Base-by-base conservation (phyloP, 30 jellyfish, hydroid and myxozoan genomes). In the Mastigias papua region DNA sequence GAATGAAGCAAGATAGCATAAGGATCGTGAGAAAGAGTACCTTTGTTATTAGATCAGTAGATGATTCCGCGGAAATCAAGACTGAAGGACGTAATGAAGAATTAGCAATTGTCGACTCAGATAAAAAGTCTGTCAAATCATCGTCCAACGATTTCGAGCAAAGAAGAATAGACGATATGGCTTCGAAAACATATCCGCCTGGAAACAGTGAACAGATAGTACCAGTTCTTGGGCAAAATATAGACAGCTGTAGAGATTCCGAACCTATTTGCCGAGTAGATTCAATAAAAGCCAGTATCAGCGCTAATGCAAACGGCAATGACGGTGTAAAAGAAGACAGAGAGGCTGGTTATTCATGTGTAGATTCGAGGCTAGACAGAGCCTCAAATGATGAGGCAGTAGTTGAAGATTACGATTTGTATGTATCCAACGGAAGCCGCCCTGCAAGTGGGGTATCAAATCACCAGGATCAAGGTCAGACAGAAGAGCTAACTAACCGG, bases 351-450 rank as follows among this genome's bases (percentile, higher is more conserved):
- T 48, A 9, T 17, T 6, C 69, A 23, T 6, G 15, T 9, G 19
- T 11, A 20, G 79, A 57, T 25, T 50, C 48, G 68, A 27, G 60
- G 61, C 62, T 1, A 75, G 88, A 73, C 19, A 32, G 84, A 32
- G 35, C 26, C 42, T 35, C 78, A 28, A 72, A 27, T 1, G 88
- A 78, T 23, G 88, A 78, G 13, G 60, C 88, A 0, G 29, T 78
- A 13, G 88, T 58, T 33, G 88, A 78, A 37, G 88, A 78, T 32
- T 78, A 54, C 32, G 88, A 78, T 37, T 63, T 78, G 68, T 78
- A 78, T 63, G 88, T 78, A 17, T 78, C 88, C 29, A 78, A 58
- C 23, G 88, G 88, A 1, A 78, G 88, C 35, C 88, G 88, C 19
- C 88, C 88, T 22, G 74, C 88, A 17, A 78, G 88, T 58, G 76